Conservation (phyloP, 2,888 invertebrate species). For the Cryptus armator region DNA sequence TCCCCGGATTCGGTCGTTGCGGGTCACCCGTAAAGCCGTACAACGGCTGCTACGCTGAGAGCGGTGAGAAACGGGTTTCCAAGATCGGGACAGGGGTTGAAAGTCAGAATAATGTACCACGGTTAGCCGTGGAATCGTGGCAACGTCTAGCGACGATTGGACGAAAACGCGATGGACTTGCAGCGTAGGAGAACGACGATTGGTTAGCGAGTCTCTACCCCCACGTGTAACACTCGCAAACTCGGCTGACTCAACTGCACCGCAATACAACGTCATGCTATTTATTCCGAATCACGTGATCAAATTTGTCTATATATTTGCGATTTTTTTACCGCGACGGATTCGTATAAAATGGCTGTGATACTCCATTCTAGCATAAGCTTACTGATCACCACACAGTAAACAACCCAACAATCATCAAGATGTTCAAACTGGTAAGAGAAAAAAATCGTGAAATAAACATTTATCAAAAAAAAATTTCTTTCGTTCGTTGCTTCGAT, state of each 20-base stretch:
- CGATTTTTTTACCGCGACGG: constrained; percentile 77
- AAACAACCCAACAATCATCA: constrained; percentile 80
- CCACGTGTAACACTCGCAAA: constrained; percentile 33
- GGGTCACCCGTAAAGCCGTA: constrained; percentile 8
- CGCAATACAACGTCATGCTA: constrained; percentile 77
- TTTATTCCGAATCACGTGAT: constrained; percentile 71
- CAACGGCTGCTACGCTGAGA: neutral
- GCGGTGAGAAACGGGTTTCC: constrained; percentile 40
- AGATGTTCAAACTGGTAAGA: constrained; percentile 85
- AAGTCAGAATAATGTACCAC: constrained; percentile 62
- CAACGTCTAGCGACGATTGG: constrained; percentile 71
- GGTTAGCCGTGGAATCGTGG: constrained; percentile 36
- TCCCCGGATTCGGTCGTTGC: constrained; percentile 36
- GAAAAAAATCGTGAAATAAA: constrained; percentile 36
- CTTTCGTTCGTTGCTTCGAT: neutral
- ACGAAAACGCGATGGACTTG: constrained; percentile 64
- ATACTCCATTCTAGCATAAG: constrained; percentile 75
- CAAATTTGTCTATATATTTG: constrained; percentile 70
- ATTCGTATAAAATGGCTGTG: constrained; percentile 81
- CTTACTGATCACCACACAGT: constrained; percentile 81
- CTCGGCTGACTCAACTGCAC: constrained; percentile 81
- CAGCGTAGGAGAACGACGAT: constrained; percentile 50
- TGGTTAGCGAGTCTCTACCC: constrained; percentile 72
- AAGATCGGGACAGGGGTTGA: constrained; percentile 62
- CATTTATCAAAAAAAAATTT: neutral